A percentile compares a stretch with the other conserved stretches of the same genome.
Conservation (phyloP, 2,888 invertebrate species). For the Drosophila percnosoma region DNA sequence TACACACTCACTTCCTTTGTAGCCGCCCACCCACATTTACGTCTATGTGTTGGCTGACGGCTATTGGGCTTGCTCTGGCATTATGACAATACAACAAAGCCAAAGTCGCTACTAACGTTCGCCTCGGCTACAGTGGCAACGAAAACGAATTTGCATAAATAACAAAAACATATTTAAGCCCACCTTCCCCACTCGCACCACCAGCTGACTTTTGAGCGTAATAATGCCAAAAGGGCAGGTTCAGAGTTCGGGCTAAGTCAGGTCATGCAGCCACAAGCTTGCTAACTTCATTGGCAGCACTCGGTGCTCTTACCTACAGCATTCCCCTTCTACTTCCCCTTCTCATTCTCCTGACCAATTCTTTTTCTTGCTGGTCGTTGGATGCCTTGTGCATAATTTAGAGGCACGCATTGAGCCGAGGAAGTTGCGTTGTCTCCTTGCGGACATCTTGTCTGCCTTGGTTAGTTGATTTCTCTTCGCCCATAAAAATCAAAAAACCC, state of each 20-base stretch:
- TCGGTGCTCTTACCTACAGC: conserved; percentile 50
- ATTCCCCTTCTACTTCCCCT: not conserved
- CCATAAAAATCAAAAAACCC: conserved; percentile 61
- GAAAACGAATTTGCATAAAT: conserved; percentile 78
- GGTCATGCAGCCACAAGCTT: conserved; percentile 70
- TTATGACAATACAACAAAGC: conserved; percentile 75
- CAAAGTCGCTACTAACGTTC: conserved; percentile 50
- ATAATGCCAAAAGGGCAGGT: conserved; percentile 56
- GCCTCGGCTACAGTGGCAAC: conserved; percentile 57
- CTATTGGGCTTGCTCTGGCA: conserved; percentile 29
- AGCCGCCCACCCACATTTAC: not conserved
- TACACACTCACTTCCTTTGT: not conserved
- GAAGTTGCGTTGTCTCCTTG: conserved; percentile 54
- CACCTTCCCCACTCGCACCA: conserved; percentile 34
- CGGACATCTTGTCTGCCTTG: conserved; percentile 59
- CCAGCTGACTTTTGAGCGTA: conserved; percentile 53
- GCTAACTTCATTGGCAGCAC: conserved; percentile 63
- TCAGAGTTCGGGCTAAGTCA: conserved; percentile 71
- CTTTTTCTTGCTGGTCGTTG: conserved; percentile 27
- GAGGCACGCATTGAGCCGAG: conserved; percentile 65
- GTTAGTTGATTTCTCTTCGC: conserved; percentile 59
- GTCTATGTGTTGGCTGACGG: conserved; percentile 20
- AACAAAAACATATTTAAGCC: conserved; percentile 77
- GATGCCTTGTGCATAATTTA: conserved; percentile 69
- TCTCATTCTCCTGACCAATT: not conserved